phyloP scores from a whole-genome alignment of 37 sponge, comb jelly and placozoan genomes.

The Chondrilla cf. caribensis region DNA sequence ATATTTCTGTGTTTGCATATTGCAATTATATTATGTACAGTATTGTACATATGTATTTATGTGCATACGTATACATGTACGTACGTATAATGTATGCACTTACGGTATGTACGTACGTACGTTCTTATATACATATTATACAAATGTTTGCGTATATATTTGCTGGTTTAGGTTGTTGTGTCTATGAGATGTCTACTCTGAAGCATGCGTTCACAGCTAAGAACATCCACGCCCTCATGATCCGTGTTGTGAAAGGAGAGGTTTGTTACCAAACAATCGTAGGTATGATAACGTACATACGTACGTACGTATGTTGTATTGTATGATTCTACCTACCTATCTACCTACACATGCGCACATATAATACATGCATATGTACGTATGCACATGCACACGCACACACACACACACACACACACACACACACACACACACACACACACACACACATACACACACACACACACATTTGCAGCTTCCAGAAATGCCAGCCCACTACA shows the following conservation, averaged over 20 bases:
- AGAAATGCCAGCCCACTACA: slow-evolving; percentile 65
- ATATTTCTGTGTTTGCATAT: too few relatives aligned
- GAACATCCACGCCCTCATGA: slow-evolving; percentile 80
- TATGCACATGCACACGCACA: neutral
- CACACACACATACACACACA: slow-evolving; percentile 16
- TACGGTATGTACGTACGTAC: neutral
- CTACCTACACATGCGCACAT: neutral
- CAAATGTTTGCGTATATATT: slow-evolving; percentile 80
- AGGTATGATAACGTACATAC: neutral
- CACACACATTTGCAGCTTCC: slow-evolving; percentile 16
- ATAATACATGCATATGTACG: neutral
- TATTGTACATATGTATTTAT: neutral
- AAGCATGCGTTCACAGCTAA: slow-evolving; percentile 88
- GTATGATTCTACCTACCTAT: neutral
- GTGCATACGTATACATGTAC: neutral
- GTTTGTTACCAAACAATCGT: slow-evolving; percentile 14
- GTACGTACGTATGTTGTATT: neutral
- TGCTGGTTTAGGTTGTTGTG: slow-evolving; percentile 84
- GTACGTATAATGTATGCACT: neutral
- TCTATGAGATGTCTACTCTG: slow-evolving; percentile 94
- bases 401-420: slow-evolving; percentile 28
- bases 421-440: slow-evolving; percentile 30
- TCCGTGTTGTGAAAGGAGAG: slow-evolving; percentile 79
- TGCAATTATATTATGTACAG: too few relatives aligned
- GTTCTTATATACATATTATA: slow-evolving; percentile 2